Base-by-base conservation (phyloP, 2,113 vertebrate species). In the Cryptotis parvus region DNA sequence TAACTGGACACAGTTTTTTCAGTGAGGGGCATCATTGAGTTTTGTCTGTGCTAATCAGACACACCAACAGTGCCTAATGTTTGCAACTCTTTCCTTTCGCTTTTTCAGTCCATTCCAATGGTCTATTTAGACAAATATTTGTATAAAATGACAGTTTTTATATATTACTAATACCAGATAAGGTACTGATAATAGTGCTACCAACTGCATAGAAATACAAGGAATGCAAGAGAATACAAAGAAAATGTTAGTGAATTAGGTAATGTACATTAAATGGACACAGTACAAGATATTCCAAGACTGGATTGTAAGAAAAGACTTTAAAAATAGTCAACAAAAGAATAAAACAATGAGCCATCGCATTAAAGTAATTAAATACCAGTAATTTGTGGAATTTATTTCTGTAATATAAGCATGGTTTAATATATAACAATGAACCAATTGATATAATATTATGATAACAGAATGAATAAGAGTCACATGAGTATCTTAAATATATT, bases 371-470 rank as follows among this genome's bases (percentile, higher is more conserved):
- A 26, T 75, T n/a, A 35, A 49, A 81, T 3, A 80, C 9, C 2
- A 31, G 33, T 14, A 58, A 12, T 14, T 37, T 69, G 1, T 70
- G 31, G 26, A 49, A 74, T 90, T 31, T 76, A 43, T 43, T 76
- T 20, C 16, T 87, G 3, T 1, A 43, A 63, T 79, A 37, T 37
- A 90, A 72, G 16, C 4, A 35, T 90, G 39, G 68, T 49, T 61
- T 22, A 83, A 49, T 24, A 74, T 69, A 61, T 12, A 82, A 66
- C 72, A 95, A 73, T 77, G 35, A 78, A 70, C 43, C 29, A 65
- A 8, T 49, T 35, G 35, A 20, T 52, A 84, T 74, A 29, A 31
- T 3, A 43, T 10, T 10, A 75, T 41, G 27, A 37, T 41, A 80
- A 87, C 9, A 87, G 26, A 88, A 69, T 75, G 4, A 68, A 10